Percentiles rank a stretch among this genome's conserved stretches.
Conservation (phyloP, 2,888 invertebrate species). For the Caenorhabditis sp. region DNA sequence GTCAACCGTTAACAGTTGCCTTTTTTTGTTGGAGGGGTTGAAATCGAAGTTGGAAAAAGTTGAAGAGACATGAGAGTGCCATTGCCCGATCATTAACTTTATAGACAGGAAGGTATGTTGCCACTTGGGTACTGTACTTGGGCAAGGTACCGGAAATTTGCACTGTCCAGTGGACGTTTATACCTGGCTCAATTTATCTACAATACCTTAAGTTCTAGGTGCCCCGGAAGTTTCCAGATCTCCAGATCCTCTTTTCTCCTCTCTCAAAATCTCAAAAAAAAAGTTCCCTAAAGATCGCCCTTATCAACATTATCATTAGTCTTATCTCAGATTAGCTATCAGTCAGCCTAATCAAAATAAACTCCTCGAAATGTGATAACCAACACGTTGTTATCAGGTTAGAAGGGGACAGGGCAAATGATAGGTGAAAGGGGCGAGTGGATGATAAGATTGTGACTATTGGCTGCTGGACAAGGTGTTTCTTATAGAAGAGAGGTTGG, state of each 20-base stretch:
- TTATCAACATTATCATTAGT: too few species aligned
- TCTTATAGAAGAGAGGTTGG: not conserved
- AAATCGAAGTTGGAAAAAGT: not conserved
- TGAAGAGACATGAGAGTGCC: conserved; percentile 9
- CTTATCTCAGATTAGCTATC: not conserved
- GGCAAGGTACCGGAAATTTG: not conserved
- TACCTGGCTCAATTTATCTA: too few species aligned
- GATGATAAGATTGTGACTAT: conserved; percentile 46
- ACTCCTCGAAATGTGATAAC: conserved; percentile 55
- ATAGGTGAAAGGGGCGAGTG: too few species aligned
- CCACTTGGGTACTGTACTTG: conserved; percentile 10
- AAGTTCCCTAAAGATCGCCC: not conserved
- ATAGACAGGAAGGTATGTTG: conserved; percentile 45
- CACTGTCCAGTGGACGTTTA: too few species aligned
- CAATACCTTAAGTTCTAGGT: too few species aligned
- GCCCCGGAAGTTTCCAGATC: too few species aligned
- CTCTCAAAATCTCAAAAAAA: too few species aligned
- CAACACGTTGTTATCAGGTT: conserved; percentile 56
- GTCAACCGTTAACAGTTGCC: conserved; percentile 43
- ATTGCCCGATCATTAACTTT: conserved; percentile 49
- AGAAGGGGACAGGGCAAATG: not conserved
- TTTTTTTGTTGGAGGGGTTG: not conserved
- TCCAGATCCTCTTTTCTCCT: too few species aligned
- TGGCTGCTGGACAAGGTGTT: not conserved
- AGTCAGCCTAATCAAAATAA: not conserved